Evolutionary conservation across 1,140 invertebrate genomes (phyloP), one percentile per base, ranked within the genome.

Genomic region (Scaptomyza montana): DNA sequence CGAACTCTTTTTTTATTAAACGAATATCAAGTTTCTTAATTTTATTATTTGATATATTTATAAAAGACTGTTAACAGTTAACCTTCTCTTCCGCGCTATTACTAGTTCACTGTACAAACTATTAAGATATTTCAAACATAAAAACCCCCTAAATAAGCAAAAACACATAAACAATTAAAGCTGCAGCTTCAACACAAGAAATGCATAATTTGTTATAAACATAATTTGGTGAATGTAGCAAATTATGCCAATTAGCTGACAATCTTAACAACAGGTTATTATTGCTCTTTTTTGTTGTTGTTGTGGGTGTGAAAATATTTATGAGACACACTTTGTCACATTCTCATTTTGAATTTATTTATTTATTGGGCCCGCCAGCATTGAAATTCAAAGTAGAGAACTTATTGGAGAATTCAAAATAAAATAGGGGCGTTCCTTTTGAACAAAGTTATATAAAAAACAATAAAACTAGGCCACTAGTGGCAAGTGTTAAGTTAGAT

Each of bases 281-380:
- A 30, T 50, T 57, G 36, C 51, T 54, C 46, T 59, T 66, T 13
- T 67, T n/a, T n/a, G n/a, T n/a, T 67, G 46, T 41, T 63, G 60
- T 57, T 51, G 60, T 47, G 65, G 65, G 61, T 53, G 41, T 65
- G 57, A 72, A 71, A 66, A 74, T 77, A 80, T 84, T 86, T 86
- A 84, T 80, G 80, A 33, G 61, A 73, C 16, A 36, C 21, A 25
- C 1, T 21, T 80, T 70, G 80, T 53, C 45, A 25, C 66, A 63
- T 69, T 84, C 74, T 45, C 81, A 64, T 85, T 81, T 78, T 19
- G 63, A 61, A 64, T 63, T 63, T 63, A 78, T 89, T 89, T 86
- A 87, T 82, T 77, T 78, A 73, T 73, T 77, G 59, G 61, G 71
- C 59, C 33, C 30, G 51, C 64, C 50, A 43, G 39, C 39, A 43